These are phyloP conservation scores for Phyllostomus discolor DNA, from an alignment of 2,113 vertebrate species.

Conservation along the genomic window DNA sequence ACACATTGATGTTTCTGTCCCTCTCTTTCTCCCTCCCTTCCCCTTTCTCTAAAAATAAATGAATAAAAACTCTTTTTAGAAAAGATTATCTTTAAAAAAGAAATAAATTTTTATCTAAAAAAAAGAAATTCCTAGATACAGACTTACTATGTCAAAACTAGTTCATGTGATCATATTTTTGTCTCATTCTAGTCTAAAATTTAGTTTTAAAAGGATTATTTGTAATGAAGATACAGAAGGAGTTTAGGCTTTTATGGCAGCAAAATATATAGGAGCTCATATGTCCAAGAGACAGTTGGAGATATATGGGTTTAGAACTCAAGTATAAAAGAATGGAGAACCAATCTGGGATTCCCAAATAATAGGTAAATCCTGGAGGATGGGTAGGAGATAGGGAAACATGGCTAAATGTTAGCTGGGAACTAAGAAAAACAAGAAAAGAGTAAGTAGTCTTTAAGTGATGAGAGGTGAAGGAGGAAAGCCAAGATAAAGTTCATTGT, in stretches of 20 bases:
- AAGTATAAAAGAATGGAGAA: background rate
- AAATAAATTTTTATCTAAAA: background rate
- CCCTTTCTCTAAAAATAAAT: too few species aligned
- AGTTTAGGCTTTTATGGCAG: background rate
- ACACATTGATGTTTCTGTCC: too few species aligned
- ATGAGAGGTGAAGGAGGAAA: background rate
- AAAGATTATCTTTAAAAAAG: too few species aligned
- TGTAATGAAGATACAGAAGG: conserved; percentile 7
- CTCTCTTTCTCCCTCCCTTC: too few species aligned
- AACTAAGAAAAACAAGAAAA: background rate
- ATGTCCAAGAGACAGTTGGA: background rate
- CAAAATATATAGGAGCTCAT: background rate
- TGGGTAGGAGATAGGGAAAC: background rate
- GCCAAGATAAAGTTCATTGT: background rate
- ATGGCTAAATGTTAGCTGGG: background rate
- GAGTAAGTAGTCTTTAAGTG: background rate
- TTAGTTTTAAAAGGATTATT: conserved; percentile 4
- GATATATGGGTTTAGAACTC: background rate
- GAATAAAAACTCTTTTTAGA: too few species aligned
- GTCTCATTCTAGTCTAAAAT: background rate
- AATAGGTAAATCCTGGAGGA: background rate
- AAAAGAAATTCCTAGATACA: background rate
- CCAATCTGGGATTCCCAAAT: background rate
- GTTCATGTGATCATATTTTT: background rate
- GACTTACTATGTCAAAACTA: background rate